These are phyloP conservation scores for Cercocebus atys DNA, from an alignment of 2,113 vertebrate species.

Conservation along the genomic window DNA sequence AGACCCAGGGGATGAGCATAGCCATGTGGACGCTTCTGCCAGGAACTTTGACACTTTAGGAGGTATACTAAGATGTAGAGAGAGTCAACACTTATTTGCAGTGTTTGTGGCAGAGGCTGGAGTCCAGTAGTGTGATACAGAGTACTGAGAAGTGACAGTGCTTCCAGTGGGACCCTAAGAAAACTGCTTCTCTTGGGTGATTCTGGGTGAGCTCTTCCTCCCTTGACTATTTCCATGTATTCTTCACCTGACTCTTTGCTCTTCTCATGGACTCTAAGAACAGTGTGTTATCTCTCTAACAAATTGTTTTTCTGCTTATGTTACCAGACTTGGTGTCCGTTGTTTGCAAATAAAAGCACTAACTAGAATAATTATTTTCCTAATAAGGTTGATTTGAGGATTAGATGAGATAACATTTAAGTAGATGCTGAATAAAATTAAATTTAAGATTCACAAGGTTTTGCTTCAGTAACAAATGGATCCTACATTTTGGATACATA, in stretches of 20 bases:
- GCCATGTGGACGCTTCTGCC: background rate
- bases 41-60: background rate
- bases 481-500: background rate
- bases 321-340: background rate
- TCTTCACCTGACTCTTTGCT: background rate
- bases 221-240: background rate
- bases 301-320: background rate
- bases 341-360: background rate
- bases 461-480: background rate
- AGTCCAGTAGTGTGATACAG: background rate
- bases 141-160: background rate
- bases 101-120: background rate
- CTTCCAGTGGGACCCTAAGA: background rate
- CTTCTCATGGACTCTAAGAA: background rate
- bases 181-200: background rate
- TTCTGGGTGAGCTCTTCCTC: background rate
- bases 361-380: background rate
- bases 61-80: background rate
- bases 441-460: background rate
- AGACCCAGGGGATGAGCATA: background rate
- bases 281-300: background rate
- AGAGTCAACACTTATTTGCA: background rate
- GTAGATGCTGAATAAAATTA: background rate
- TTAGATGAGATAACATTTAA: background rate
- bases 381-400: background rate